phyloP scores from a whole-genome alignment of 2,888 invertebrate genomes.

The Orthosia incerta region DNA sequence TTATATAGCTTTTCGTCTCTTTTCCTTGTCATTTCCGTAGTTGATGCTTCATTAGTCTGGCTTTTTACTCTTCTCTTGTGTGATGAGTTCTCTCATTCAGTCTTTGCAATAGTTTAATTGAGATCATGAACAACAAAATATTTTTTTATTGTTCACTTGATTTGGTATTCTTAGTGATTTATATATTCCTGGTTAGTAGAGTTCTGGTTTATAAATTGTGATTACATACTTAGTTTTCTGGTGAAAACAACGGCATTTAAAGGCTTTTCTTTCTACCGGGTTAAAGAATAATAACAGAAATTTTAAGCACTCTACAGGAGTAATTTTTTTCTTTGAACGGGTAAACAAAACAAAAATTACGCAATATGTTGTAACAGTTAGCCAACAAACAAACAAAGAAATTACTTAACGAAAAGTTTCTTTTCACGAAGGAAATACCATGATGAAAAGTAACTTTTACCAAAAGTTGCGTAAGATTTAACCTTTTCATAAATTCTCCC shows the following conservation, averaged over 20 bases:
- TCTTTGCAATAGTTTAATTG: not conserved
- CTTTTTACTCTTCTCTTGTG: not conserved
- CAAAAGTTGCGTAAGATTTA: constrained; percentile 24
- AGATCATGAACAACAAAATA: not conserved
- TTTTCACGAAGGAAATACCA: constrained; percentile 28
- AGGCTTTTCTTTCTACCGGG: not conserved
- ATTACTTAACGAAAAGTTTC: constrained; percentile 27
- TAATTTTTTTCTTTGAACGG: constrained; percentile 1
- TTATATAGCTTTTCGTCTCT: not conserved
- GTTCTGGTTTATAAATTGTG: not conserved
- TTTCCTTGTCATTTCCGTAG: not conserved
- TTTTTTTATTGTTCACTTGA: too few relatives aligned
- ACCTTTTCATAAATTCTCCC: constrained; percentile 49
- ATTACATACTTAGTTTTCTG: too few relatives aligned
- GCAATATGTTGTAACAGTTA: constrained; percentile 14
- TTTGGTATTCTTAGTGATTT: not conserved
- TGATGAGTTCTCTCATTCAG: not conserved
- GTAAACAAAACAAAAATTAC: constrained; percentile 5
- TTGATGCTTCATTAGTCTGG: constrained; percentile 18
- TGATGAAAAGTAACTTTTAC: constrained; percentile 29
- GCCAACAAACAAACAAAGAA: constrained; percentile 11
- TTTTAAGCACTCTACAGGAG: constrained; percentile 16
- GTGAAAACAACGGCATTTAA: not conserved
- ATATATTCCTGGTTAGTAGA: not conserved
- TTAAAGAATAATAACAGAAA: constrained; percentile 11